Evolutionary conservation across 2,888 invertebrate species (phyloP).

Genomic region (Arrhopalites spinosus): DNA sequence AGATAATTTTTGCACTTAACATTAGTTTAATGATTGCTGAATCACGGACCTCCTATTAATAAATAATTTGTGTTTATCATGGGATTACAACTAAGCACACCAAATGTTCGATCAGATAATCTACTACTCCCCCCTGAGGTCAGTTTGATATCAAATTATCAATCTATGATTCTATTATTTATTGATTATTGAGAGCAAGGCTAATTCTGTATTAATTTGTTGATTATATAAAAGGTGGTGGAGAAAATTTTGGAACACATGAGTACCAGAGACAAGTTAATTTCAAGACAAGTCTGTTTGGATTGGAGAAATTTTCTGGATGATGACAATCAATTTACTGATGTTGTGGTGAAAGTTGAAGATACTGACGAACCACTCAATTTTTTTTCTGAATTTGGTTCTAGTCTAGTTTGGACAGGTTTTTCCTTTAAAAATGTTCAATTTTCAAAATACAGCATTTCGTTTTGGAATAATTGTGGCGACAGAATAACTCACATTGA

Average conservation of each 20-base stretch:
- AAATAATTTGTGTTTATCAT: too few species aligned
- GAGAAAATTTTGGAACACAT: constrained; percentile 42
- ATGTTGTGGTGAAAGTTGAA: constrained; percentile 7
- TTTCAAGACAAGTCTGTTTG: constrained; percentile 43
- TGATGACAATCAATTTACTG: not conserved
- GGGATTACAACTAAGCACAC: constrained; percentile 22
- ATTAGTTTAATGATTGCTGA: not conserved
- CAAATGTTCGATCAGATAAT: constrained; percentile 27
- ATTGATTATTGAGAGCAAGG: not conserved
- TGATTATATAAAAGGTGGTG: constrained; percentile 38
- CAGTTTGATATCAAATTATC: not conserved
- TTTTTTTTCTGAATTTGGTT: not conserved
- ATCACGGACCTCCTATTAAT: too few species aligned
- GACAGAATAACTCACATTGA: constrained; percentile 47
- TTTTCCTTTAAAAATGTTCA: constrained; percentile 44
- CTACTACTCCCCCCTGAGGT: constrained; percentile 44
- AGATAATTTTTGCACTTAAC: not conserved
- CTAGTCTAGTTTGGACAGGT: constrained; percentile 20
- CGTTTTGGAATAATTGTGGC: constrained; percentile 43
- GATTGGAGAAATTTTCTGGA: constrained; percentile 40
- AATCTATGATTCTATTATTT: not conserved
- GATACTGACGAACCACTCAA: constrained; percentile 23
- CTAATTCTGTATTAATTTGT: not conserved
- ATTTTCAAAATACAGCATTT: constrained; percentile 38
- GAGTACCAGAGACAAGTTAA: constrained; percentile 39